A percentile compares a stretch with the other conserved stretches of the same genome.
Evolutionary conservation across 2,797 vertebrate species (phyloP).

Genomic region (Darevskia nairensis): DNA sequence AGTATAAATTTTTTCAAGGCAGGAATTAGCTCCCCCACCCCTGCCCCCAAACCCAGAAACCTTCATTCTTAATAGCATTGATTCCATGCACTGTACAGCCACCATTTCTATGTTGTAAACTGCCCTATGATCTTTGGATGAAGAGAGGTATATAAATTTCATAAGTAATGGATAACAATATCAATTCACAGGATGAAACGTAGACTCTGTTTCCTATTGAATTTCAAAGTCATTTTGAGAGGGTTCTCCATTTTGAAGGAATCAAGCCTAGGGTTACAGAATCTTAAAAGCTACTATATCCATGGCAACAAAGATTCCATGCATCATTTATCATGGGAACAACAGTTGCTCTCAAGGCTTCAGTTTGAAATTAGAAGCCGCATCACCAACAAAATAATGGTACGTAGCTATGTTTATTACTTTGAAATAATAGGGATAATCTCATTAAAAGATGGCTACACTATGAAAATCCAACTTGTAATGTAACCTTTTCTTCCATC

Average conservation of each 20-base stretch:
- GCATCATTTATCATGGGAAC: background rate
- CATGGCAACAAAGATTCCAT: background rate
- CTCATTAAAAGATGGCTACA: background rate
- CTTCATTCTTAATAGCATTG: background rate
- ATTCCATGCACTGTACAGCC: background rate
- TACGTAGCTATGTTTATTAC: background rate
- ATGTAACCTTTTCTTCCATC: background rate
- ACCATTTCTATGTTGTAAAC: no score
- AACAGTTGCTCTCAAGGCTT: background rate
- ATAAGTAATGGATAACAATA: no score
- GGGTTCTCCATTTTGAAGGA: background rate
- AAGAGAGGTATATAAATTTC: no score
- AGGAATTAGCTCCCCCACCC: background rate
- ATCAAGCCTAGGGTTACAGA: fast-evolving
- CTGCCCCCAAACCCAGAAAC: background rate
- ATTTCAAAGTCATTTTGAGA: background rate
- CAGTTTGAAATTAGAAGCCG: background rate
- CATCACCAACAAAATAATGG: background rate
- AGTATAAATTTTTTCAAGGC: fast-evolving
- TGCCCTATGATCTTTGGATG: no score
- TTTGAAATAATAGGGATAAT: background rate
- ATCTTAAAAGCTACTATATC: background rate
- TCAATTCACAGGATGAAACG: no score
- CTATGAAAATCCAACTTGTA: background rate
- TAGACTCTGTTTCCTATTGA: background rate